A percentile compares a stretch with the other conserved stretches of the same genome.
These are phyloP conservation scores for Holocentrus rufus DNA, from an alignment of 2,797 vertebrate species.

Conservation along the genomic window DNA sequence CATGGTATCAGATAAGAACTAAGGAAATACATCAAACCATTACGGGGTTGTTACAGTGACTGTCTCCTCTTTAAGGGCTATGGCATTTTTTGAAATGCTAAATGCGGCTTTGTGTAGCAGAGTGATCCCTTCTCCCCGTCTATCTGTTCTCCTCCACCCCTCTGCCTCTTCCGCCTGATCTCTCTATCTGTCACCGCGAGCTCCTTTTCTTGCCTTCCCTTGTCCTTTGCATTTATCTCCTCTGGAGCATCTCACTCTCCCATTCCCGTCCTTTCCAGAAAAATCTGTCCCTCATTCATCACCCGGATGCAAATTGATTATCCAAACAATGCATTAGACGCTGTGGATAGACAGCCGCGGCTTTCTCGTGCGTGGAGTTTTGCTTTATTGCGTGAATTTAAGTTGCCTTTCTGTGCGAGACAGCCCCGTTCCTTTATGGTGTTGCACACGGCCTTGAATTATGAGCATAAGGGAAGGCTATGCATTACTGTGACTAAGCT, in stretches of 20 bases:
- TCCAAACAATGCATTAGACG: conserved; percentile 33
- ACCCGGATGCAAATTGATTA: conserved; percentile 41
- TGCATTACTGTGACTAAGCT: conserved; percentile 64
- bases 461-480: conserved; percentile 42
- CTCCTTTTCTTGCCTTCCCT: conserved; percentile 18
- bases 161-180: conserved; percentile 18
- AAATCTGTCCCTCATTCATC: conserved; percentile 44
- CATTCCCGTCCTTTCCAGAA: conserved; percentile 24
- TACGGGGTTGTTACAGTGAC: conserved; percentile 45
- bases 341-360: conserved; percentile 16
- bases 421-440: conserved; percentile 39
- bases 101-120: conserved; percentile 38
- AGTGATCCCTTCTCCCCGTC: conserved; percentile 13
- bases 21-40: conserved; percentile 58
- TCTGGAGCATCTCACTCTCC: conserved; percentile 30
- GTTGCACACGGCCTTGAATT: conserved; percentile 35
- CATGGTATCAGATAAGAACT: conserved; percentile 45
- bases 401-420: conserved; percentile 19
- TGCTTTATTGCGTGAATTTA: conserved; percentile 36
- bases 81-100: conserved; percentile 41
- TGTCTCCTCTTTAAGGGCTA: conserved; percentile 31
- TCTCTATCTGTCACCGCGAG: conserved; percentile 29
- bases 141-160: conserved; percentile 15
- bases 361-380: conserved; percentile 21
- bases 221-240: conserved; percentile 44